Evolutionary conservation across 2,797 vertebrate species (phyloP), one percentile per base, ranked within the genome.

Genomic region (Micropoecilia bifurca): DNA sequence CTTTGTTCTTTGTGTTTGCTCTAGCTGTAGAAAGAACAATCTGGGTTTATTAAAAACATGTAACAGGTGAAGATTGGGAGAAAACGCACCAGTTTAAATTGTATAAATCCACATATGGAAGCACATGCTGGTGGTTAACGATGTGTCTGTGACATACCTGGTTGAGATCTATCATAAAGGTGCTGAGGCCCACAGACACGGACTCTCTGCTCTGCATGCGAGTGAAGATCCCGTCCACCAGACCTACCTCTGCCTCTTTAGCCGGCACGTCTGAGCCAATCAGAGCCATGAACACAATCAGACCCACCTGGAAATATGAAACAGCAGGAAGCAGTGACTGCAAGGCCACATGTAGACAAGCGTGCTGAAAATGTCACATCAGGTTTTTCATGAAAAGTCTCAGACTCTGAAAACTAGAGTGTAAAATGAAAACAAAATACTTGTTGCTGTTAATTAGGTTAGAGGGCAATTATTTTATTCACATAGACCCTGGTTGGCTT

Each of bases 151-250:
- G 18, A 9, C 14, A 74, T 88, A 97, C 97, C 96, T 99, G 98
- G 89, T 99, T 99, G 82, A 99, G 95, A 83, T 99, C 99, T 80
- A 99, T 97, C 96, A 99, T 98, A 91, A 99, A 99, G 7, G 98
- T 99, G 87, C 98, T 99, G 87, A 99, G 96, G 76, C 98, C 97
- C 48, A 99, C 92, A 86, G 99, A 99, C 86, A 99, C 95, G 7
- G 98, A 99, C 88, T 99, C 98, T 50, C 97, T 96, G 80, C 97
- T 98, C 75, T 99, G 97, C 90, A 99, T 97, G 87, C 97, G 97
- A 13, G 97, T 98, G 86, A 97, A 99, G 93, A 99, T 98, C 55
- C 96, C 97, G 16, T 99, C 97, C 53, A 99, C 93, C 78, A 96
- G 83, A 73, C 98, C 97, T 0, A 99, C 97, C 90, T 99, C 97